Percentiles rank a stretch among this genome's conserved stretches.
Evolutionary conservation across 2,113 vertebrate species (phyloP).

Genomic region (Psophia crepitans): DNA sequence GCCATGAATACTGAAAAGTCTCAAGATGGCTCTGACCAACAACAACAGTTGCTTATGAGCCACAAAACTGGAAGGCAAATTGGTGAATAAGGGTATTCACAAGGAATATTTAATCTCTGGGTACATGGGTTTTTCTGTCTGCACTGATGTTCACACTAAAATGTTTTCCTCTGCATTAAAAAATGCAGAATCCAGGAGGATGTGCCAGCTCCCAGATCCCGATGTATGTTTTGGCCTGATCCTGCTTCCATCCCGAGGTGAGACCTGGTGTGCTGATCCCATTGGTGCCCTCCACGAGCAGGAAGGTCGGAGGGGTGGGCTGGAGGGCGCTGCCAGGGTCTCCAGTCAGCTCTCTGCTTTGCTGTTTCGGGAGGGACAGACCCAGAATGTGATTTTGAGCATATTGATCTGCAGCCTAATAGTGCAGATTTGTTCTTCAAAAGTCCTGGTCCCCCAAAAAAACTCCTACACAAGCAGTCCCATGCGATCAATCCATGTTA

Average conservation of each 20-base stretch:
- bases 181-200: not conserved
- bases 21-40: not conserved
- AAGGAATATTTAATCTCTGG: not conserved
- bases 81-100: not conserved
- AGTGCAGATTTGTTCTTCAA: not conserved
- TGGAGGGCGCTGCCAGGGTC: not conserved
- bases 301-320: not conserved
- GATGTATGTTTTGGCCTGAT: not conserved
- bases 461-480: not conserved
- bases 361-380: not conserved
- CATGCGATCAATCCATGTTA: not conserved
- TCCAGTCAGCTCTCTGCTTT: not conserved
- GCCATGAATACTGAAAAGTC: not conserved
- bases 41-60: not conserved
- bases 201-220: not conserved
- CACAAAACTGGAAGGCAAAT: not conserved
- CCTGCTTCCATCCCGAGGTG: not conserved
- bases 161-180: not conserved
- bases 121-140: not conserved
- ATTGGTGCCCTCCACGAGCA: not conserved
- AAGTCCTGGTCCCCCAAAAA: not conserved
- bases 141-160: not conserved
- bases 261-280: not conserved
- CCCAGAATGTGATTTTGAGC: not conserved
- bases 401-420: not conserved